Base-by-base conservation (phyloP, 2,797 vertebrate species). In the Coccyzus lansbergi region DNA sequence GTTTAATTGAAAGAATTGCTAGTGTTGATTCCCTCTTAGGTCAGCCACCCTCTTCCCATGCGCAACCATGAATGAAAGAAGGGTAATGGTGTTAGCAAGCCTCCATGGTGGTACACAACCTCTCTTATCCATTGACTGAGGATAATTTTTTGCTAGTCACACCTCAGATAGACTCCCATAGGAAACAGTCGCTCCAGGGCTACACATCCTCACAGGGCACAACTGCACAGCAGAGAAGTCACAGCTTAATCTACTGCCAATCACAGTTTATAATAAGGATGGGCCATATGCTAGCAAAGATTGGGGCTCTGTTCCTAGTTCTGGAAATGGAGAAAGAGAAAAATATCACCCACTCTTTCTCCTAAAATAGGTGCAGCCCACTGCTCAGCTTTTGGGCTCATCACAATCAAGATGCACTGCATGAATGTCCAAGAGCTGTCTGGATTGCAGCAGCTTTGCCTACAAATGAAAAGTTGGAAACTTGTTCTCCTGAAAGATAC, bases 341-440 rank as follows among this genome's bases (percentile, higher is more conserved):
- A 85, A 92, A 76, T 20, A 82, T 42, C 74, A 91, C 85, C 92
- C 91, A 96, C 93, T 86, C 63, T 60, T 59, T 59, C 55, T 89
- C 76, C 76, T 59, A 91, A 89, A 95, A 95, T 93, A 94, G 65
- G 60, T 33, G 34, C 92, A 91, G 67, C 71, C 63, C 59, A 71
- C 86, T 71, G 65, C 60, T 86, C 42, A 81, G 55, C 55, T 84
- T 70, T 80, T 21, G n/a, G 8, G 60, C 40, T 75, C 36, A 64
- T 86, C 1, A 0, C 34, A 88, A 72, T 55, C 55, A 76, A 63
- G 5, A 21, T 24, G 38, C 51, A 40, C 6, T 9, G 26, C 26
- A 28, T 21, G 8, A 36, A 83, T 5, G 48, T 69, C 72, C 79
- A 83, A 72, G 82, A 65, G 24, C 65, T 49, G 18, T 26, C 52